These are phyloP conservation scores for Campylomormyrus tamandua DNA, from an alignment of 2,113 vertebrate species.

Conservation along the genomic window DNA sequence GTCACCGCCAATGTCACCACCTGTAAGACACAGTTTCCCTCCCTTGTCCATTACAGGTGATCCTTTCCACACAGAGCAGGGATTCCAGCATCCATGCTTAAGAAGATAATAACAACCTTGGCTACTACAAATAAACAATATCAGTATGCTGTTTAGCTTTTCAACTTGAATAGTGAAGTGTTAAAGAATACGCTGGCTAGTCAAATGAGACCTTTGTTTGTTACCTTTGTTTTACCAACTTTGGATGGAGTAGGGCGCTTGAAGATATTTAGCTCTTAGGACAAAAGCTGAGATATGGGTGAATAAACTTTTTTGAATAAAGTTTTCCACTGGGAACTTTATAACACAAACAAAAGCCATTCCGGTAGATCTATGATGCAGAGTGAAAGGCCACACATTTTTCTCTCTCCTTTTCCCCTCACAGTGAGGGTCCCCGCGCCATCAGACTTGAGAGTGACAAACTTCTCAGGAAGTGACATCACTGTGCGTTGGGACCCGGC, in stretches of 20 bases:
- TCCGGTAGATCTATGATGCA: not conserved
- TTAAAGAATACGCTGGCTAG: not conserved
- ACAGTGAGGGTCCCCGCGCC: conserved; percentile 79
- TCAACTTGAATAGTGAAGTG: not conserved
- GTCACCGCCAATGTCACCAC: conserved; percentile 76
- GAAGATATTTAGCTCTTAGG: not conserved
- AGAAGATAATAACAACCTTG: not conserved
- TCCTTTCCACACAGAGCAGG: not conserved
- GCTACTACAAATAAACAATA: not conserved
- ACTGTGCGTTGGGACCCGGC: conserved; percentile 72
- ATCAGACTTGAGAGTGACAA: conserved; percentile 64
- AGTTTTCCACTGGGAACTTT: not conserved
- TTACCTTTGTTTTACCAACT: not conserved
- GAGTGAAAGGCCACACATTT: not conserved
- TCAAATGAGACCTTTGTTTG: not conserved
- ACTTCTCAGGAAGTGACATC: conserved; percentile 68
- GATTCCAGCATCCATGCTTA: not conserved
- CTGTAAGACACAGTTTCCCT: conserved; percentile 59
- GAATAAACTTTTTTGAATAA: not conserved
- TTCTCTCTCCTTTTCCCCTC: conserved; percentile 20
- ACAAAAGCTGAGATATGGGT: not conserved
- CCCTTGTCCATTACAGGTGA: not conserved
- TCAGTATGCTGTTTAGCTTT: not conserved
- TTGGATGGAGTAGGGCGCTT: not conserved
- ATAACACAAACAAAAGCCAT: not conserved